Evolutionary conservation across 2,797 vertebrate species (phyloP).

Genomic region (Sebastes steindachneri): DNA sequence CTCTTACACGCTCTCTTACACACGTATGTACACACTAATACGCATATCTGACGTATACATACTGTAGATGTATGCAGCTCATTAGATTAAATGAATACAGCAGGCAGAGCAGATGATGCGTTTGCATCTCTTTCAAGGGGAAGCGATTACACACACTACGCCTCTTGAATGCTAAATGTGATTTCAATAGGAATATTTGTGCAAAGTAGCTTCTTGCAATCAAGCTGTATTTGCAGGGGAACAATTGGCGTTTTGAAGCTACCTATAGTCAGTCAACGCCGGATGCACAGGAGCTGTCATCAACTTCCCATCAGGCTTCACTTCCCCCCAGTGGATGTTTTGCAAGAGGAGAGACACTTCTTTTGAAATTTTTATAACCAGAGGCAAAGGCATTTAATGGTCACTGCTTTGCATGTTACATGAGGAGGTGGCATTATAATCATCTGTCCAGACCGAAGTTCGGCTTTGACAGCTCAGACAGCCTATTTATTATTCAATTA

Average conservation of each 20-base stretch:
- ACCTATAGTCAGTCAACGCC: slow-evolving; percentile 36
- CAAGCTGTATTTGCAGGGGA: slow-evolving; percentile 17
- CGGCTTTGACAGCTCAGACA: slow-evolving; percentile 46
- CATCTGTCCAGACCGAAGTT: slow-evolving; percentile 25
- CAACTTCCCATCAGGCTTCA: slow-evolving; percentile 72
- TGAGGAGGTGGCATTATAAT: slow-evolving; percentile 46
- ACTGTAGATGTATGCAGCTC: slow-evolving; percentile 30
- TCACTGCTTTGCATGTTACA: slow-evolving; percentile 63
- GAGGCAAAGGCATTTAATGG: slow-evolving; percentile 75
- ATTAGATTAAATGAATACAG: slow-evolving; percentile 48
- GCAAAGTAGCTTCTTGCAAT: slow-evolving; percentile 15
- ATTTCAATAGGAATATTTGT: slow-evolving; percentile 44
- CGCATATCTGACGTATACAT: slow-evolving; percentile 8
- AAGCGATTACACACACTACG: slow-evolving; percentile 7
- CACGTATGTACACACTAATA: not conserved
- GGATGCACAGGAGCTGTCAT: slow-evolving; percentile 63
- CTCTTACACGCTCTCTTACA: not conserved
- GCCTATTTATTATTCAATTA: slow-evolving; percentile 80
- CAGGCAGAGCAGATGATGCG: slow-evolving; percentile 45
- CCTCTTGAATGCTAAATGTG: slow-evolving; percentile 47
- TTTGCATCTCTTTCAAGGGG: slow-evolving; percentile 37
- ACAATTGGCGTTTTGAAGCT: slow-evolving; percentile 49
- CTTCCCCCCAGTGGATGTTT: slow-evolving; percentile 70
- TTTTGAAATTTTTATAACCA: slow-evolving; percentile 62
- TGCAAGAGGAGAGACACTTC: slow-evolving; percentile 58